Evolutionary conservation across 1,140 invertebrate genomes (phyloP), one percentile per base, ranked within the genome.

Genomic region (Zaprionus camerounensis): DNA sequence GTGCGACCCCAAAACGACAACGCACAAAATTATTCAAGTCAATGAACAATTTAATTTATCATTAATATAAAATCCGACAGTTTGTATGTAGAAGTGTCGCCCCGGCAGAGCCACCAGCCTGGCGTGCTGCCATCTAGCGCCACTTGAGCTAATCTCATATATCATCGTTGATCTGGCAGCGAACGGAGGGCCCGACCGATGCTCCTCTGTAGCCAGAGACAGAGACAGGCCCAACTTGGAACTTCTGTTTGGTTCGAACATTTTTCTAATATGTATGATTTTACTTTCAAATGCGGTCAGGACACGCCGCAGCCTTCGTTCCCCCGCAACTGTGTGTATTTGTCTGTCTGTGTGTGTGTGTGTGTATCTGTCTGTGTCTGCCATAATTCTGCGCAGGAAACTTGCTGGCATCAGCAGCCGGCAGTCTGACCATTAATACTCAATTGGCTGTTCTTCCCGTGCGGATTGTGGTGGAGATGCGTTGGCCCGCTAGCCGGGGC

Each of bases 21-120:
- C 80, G 78, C 85, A 90, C 79, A 90, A 82, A 90, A 90, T 90
- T 90, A 90, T 90, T 90, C 85, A 90, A 90, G 85, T 90, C 85
- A 90, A 90, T 90, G 85, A 90, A 90, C 85, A 90, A 90, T 90
- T 90, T 90, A 90, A 90, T 90, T 90, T 90, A 90, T 90, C 85
- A 90, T 90, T 90, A 90, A 90, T 90, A 90, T 90, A 90, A 90
- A 90, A 90, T 84, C 85, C 76, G 85, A 88, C 84, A 88, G 68
- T 78, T 73, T 78, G 66, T 75, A 62, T 75, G 66, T 51, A 49
- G 20, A 75, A 81, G 82, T 87, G 84, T 88, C 84, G 81, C 68
- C 76, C 78, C 83, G 83, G 83, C 83, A 13, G 11, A 4, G 9
- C 38, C 12, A 0, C 11, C n/a, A 2, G 41, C 41, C 46, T 87